Evolutionary conservation across 2,888 invertebrate genomes (phyloP).

Genomic region (Amblyteles armatorius): DNA sequence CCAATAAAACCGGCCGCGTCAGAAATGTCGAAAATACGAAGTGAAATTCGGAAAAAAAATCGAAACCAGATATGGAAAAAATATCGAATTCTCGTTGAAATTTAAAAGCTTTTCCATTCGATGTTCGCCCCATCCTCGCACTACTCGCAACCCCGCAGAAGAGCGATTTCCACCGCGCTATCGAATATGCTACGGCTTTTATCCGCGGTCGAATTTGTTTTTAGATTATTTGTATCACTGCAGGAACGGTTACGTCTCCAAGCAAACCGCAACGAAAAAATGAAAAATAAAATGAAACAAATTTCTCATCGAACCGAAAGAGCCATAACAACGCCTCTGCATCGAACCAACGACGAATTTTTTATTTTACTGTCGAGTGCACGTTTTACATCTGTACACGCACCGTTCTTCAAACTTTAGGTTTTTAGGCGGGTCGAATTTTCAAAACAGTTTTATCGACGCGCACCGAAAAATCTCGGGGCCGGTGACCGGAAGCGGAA

Average conservation of each 20-base stretch:
- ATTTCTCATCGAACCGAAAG: too few relatives aligned
- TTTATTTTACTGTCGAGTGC: too few relatives aligned
- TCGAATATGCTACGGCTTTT: not conserved
- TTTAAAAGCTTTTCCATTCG: slow-evolving; percentile 12
- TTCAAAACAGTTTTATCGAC: not conserved
- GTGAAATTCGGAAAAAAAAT: not conserved
- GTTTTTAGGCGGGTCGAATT: not conserved
- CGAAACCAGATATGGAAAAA: not conserved
- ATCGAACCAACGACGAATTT: too few relatives aligned
- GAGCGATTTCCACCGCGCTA: not conserved
- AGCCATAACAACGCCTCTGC: too few relatives aligned
- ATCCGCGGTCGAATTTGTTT: not conserved
- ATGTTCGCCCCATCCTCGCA: not conserved
- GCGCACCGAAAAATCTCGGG: not conserved
- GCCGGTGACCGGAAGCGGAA: not conserved
- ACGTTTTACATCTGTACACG: too few relatives aligned
- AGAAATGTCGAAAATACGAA: too few relatives aligned
- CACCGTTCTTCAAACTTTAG: not conserved
- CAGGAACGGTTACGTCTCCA: too few relatives aligned
- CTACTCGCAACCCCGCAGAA: not conserved
- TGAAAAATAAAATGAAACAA: too few relatives aligned
- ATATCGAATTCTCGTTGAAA: not conserved
- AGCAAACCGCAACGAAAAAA: too few relatives aligned
- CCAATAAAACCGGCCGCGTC: not conserved
- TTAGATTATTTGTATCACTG: too few relatives aligned